Base-by-base conservation (phyloP, 30 jellyfish, hydroid and myxozoan species). In the Aurelia aurita region DNA sequence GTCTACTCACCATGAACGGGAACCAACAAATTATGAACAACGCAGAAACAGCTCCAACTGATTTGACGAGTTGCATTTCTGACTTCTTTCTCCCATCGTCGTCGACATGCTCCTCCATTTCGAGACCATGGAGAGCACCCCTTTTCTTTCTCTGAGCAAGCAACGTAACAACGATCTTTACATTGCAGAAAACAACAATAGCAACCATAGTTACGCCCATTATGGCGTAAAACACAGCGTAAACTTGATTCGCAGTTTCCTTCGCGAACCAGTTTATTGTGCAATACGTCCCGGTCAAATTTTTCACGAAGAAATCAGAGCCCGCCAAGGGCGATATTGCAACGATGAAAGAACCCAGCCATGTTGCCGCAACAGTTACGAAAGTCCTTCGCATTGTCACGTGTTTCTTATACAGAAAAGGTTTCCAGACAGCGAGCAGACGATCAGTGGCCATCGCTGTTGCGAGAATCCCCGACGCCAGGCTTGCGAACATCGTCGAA, bases 391-490 rank as follows among this genome's bases (percentile, higher is more conserved):
- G 47, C 71, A 59, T 47, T 12, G 83, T 85, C 11, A 85, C 89
- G 66, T 73, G 71, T 26, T 45, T 73, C 63, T 55, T 74, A 84
- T 85, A 85, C 20, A 63, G 18, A 51, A 85, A 85, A 12, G 95
- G 95, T 57, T 59, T 85, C 69, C 89, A 63, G 3, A 85, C 72
- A 13, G 95, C 95, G 3, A 85, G 49, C 1, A 73, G 80, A 2
- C 95, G 84, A 63, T 85, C 95, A 7, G 58, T 53, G 25, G 95
- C 82, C 95, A 85, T 73, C 32, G 75, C 85, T 1, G 95, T 85
- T 39, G 95, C 95, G 35, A 85, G 75, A 49, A 74, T 26, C n/a
- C 95, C 95, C 49, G 95, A 85, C 13, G 89, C 95, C 70, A 85
- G 49, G 31, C 95, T 85, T 18, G 95, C 89, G 57, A 85, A 85